Conservation (phyloP, 2,888 invertebrate genomes). For the Stomorhina lunata region DNA sequence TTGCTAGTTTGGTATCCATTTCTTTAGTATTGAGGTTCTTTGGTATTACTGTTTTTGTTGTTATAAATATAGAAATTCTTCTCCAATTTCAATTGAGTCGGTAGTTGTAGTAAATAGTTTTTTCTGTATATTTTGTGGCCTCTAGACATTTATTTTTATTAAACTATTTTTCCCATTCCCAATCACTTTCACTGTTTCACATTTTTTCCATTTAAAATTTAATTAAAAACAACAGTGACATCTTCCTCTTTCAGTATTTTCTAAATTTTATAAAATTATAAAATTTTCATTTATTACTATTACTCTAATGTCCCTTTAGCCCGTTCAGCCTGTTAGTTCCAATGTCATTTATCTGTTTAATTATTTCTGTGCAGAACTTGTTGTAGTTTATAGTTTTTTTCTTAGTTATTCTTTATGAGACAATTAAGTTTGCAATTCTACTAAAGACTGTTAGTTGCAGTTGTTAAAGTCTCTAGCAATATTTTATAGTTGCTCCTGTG, state of each 20-base stretch:
- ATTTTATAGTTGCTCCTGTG: conserved; percentile 6
- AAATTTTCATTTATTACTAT: neutral
- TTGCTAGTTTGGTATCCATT: neutral
- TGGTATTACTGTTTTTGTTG: neutral
- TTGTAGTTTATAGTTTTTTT: neutral
- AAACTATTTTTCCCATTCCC: neutral
- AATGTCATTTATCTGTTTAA: neutral
- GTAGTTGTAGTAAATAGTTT: neutral
- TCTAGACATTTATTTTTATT: neutral
- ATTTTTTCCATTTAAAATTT: conserved; percentile 17
- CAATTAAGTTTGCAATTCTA: conserved; percentile 1
- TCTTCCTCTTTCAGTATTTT: neutral
- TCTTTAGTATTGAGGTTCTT: neutral
- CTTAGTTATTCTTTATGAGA: neutral
- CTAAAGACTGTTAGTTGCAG: neutral
- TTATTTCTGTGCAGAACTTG: neutral
- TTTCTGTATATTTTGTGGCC: neutral
- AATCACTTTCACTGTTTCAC: neutral
- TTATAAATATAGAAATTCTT: neutral
- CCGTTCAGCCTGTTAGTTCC: neutral
- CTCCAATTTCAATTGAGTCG: neutral
- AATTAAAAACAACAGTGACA: conserved; percentile 15
- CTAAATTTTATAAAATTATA: neutral
- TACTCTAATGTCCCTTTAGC: neutral
- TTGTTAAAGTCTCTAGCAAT: neutral